Evolutionary conservation across 2,113 vertebrate genomes (phyloP).

Genomic region (Clupea harengus): DNA sequence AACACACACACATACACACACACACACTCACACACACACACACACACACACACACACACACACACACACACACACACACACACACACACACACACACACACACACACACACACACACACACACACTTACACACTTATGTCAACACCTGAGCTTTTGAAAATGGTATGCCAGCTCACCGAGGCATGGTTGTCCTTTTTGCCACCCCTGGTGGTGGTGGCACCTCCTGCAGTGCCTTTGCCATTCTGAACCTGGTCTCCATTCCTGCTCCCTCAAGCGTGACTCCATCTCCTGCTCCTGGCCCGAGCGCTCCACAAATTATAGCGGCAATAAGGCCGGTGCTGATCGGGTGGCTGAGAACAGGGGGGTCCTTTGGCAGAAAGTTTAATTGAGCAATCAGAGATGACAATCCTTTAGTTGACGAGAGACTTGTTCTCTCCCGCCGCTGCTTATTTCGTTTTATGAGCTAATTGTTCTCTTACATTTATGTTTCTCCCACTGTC

Average conservation of each 20-base stretch:
- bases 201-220: not conserved
- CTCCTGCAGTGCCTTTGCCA: not conserved
- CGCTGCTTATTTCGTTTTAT: slow-evolving; percentile 48
- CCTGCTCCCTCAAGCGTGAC: slow-evolving; percentile 9
- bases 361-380: slow-evolving; percentile 42
- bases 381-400: slow-evolving; percentile 60
- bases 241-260: not conserved
- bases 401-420: slow-evolving; percentile 54
- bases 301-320: slow-evolving; percentile 15
- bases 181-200: not conserved
- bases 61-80: not conserved
- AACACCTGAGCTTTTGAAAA: not conserved
- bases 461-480: slow-evolving; percentile 54
- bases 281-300: not conserved
- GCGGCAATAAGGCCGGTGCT: not conserved
- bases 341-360: slow-evolving; percentile 23
- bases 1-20: slow-evolving; percentile 24
- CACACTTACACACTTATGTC: not conserved
- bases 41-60: not conserved
- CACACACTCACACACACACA: slow-evolving; percentile 22
- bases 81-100: not conserved
- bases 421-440: slow-evolving; percentile 51
- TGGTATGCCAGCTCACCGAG: not conserved
- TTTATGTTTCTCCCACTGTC: slow-evolving; percentile 50
- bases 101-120: not conserved